phyloP scores from a whole-genome alignment of 2,888 invertebrate species.

The Epirrhoe tristata region DNA sequence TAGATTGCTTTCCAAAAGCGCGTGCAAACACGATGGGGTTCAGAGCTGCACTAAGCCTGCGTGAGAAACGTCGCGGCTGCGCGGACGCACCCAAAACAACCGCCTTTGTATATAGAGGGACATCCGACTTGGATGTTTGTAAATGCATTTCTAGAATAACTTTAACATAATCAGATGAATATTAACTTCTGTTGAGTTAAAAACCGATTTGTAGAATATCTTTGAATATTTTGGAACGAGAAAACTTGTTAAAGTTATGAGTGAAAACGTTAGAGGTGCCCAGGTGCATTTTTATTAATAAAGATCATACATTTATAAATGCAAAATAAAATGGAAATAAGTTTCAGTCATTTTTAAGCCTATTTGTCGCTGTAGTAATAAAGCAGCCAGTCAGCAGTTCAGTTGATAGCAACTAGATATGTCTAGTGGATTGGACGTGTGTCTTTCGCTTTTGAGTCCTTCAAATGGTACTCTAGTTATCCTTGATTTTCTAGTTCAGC shows the following conservation, averaged over 20 bases:
- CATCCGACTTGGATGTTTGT: constrained; percentile 46
- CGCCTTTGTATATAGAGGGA: constrained; percentile 58
- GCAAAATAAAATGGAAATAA: no score
- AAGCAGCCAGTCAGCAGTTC: no score
- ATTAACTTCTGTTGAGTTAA: neutral
- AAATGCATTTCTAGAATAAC: constrained; percentile 16
- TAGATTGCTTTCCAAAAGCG: constrained; percentile 46
- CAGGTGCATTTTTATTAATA: neutral
- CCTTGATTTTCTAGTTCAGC: no score
- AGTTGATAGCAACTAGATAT: no score
- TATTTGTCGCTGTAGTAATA: no score
- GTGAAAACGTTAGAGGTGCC: neutral
- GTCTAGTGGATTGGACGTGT: no score
- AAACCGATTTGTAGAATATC: neutral
- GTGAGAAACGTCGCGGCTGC: constrained; percentile 54
- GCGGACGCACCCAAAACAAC: constrained; percentile 55
- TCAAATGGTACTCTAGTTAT: no score
- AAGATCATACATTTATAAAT: neutral
- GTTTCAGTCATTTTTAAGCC: no score
- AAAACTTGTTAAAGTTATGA: neutral
- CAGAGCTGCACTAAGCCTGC: constrained; percentile 62
- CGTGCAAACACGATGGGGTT: constrained; percentile 60
- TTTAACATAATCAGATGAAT: constrained; percentile 9
- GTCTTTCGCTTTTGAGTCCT: no score
- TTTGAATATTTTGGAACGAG: neutral